phyloP scores from a whole-genome alignment of 2,797 vertebrate species.

The Balearica regulorum region DNA sequence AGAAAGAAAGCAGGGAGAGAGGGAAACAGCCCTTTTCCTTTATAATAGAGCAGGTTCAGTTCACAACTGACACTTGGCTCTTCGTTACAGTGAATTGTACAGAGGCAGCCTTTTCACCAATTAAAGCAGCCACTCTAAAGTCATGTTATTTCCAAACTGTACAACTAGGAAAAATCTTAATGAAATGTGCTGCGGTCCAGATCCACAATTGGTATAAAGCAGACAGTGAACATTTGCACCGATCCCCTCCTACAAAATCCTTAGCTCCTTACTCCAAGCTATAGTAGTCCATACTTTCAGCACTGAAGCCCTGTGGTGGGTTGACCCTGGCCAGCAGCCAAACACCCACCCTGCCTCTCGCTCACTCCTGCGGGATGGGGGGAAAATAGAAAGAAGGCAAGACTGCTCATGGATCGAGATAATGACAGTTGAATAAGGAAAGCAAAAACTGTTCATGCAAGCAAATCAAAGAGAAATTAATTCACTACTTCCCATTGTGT shows the following conservation, averaged over 20 bases:
- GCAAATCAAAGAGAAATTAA: too few relatives aligned
- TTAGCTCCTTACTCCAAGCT: background rate
- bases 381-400: too few relatives aligned
- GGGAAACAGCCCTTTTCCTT: background rate
- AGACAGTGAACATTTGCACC: too few relatives aligned
- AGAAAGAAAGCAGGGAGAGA: background rate
- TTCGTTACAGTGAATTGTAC: background rate
- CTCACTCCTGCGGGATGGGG: too few relatives aligned
- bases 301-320: background rate
- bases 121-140: background rate
- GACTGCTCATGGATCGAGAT: too few relatives aligned
- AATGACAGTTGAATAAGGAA: too few relatives aligned
- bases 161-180: background rate
- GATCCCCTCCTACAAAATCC: background rate
- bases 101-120: background rate
- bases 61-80: background rate
- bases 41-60: background rate
- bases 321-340: too few relatives aligned
- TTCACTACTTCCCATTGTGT: too few relatives aligned
- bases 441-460: too few relatives aligned
- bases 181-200: background rate
- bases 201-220: background rate
- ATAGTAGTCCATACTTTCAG: background rate
- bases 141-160: background rate
- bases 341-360: too few relatives aligned